Evolutionary conservation across 2,888 invertebrate species (phyloP).

Genomic region (Drosophila austrosaltans): DNA sequence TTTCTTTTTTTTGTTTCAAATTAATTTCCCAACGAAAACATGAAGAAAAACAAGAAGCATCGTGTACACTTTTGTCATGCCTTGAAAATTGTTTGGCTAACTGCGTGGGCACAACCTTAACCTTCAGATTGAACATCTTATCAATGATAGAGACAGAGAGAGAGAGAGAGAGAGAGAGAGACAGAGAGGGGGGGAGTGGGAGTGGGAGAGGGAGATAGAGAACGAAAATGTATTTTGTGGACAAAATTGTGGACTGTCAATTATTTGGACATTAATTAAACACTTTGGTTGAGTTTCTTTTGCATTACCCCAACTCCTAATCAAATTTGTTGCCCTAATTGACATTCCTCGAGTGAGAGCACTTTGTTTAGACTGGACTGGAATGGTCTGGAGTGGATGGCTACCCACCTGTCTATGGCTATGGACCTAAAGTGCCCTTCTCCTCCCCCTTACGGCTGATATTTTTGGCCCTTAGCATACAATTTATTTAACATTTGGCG

Average conservation of each 20-base stretch:
- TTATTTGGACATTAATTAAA: constrained; percentile 67
- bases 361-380: neutral
- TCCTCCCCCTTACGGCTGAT: neutral
- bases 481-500: constrained; percentile 38
- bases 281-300: constrained; percentile 40
- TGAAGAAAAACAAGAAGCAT: constrained; percentile 22
- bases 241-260: constrained; percentile 41
- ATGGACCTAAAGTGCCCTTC: neutral
- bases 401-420: constrained; percentile 23
- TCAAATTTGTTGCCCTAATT: constrained; percentile 28
- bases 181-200: neutral
- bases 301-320: neutral
- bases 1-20: constrained; percentile 20
- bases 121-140: constrained; percentile 33
- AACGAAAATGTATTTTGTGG: constrained; percentile 25
- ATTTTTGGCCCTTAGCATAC: constrained; percentile 50
- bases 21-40: constrained; percentile 47
- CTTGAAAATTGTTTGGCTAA: constrained; percentile 27
- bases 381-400: neutral
- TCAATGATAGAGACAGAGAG: neutral
- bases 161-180: constrained; percentile 13
- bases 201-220: neutral
- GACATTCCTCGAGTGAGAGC: constrained; percentile 28
- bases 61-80: constrained; percentile 3
- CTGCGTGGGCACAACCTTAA: constrained; percentile 48